phyloP scores from a whole-genome alignment of 2,888 invertebrate genomes.

The Aethes cnicana region DNA sequence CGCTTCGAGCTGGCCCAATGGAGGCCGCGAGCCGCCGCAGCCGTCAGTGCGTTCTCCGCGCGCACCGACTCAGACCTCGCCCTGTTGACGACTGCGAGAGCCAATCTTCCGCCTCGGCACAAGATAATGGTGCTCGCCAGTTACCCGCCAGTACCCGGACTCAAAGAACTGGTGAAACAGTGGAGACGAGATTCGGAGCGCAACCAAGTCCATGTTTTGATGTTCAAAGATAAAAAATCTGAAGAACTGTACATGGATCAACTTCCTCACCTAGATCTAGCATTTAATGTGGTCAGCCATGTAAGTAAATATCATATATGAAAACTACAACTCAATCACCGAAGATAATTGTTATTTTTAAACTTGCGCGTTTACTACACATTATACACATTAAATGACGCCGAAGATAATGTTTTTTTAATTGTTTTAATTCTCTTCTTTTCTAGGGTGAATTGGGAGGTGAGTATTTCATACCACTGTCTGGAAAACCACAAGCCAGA shows the following conservation, averaged over 20 bases:
- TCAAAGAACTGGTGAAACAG: slow-evolving; percentile 42
- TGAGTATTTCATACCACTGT: slow-evolving; percentile 36
- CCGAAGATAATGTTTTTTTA: too few species aligned
- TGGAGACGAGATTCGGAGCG: slow-evolving; percentile 46
- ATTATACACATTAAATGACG: too few species aligned
- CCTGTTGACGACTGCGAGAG: slow-evolving; percentile 32
- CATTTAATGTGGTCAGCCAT: slow-evolving; percentile 44
- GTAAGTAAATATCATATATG: slow-evolving; percentile 45
- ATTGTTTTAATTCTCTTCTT: slow-evolving; percentile 23
- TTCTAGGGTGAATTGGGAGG: slow-evolving; percentile 47
- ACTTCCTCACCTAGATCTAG: slow-evolving; percentile 48
- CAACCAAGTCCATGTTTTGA: slow-evolving; percentile 35
- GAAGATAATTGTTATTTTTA: too few species aligned
- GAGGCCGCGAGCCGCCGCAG: slow-evolving; percentile 37
- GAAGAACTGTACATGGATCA: slow-evolving; percentile 42
- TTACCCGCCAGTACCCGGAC: slow-evolving; percentile 43
- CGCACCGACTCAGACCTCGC: slow-evolving; percentile 40
- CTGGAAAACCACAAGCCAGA: slow-evolving; percentile 18
- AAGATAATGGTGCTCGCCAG: slow-evolving; percentile 43
- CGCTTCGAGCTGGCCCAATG: slow-evolving; percentile 42
- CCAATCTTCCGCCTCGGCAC: slow-evolving; percentile 32
- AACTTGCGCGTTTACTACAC: too few species aligned
- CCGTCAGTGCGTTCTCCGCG: slow-evolving; percentile 42
- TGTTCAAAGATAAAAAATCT: slow-evolving; percentile 40
- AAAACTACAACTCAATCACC: too few species aligned